Evolutionary conservation across 35 echinoderm and acorn worm genomes (phyloP), one percentile per base, ranked within the genome.

Genomic region (Anneissia japonica): DNA sequence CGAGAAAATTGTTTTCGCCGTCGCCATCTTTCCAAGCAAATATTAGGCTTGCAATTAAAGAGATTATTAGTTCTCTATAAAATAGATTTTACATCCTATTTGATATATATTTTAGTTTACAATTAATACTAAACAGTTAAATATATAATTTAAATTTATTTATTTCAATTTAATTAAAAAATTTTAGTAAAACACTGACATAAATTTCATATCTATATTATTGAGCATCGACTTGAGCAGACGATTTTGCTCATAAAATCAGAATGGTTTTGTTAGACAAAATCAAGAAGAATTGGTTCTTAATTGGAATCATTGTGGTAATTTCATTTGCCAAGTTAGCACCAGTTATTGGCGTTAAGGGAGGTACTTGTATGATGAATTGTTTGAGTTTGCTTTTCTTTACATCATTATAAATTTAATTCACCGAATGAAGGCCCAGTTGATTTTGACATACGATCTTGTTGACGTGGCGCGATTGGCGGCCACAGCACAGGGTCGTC

Each of bases 281-380:
- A 74, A n/a, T 99, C 0, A 99, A 90, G 72, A 83, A 91, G 72
- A 99, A 99, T 34, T 99, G 96, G 96, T 99, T 99, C 79, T 84
- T 99, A 9, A 82, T 99, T 23, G 96, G 92, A 26, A 94, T 99
- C 32, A 56, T 91, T 30, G 79, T 93, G 17, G 92, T 99, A 28
- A 94, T 99, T 37, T 75, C 79, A 3, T 81, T 85, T 23, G 92
- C 92, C 32, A 83, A 87, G 45, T 36, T 93, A 36, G 89, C 87
- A 46, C 96, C 92, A 5, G 91, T 74, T 31, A 91, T 99, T 85
- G 96, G 96, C 5, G 86, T 82, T 31, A 99, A 99, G 87, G 92
- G 96, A 35, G 96, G 96, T 97, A 79, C 76, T 87, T 86, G 34
- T 88, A 26, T 2, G 10, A 64, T 26, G 10, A 23, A 19, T 64